A percentile compares a stretch with the other conserved stretches of the same genome.
Evolutionary conservation across 2,797 vertebrate genomes (phyloP).

Genomic region (Lepus townsendii): DNA sequence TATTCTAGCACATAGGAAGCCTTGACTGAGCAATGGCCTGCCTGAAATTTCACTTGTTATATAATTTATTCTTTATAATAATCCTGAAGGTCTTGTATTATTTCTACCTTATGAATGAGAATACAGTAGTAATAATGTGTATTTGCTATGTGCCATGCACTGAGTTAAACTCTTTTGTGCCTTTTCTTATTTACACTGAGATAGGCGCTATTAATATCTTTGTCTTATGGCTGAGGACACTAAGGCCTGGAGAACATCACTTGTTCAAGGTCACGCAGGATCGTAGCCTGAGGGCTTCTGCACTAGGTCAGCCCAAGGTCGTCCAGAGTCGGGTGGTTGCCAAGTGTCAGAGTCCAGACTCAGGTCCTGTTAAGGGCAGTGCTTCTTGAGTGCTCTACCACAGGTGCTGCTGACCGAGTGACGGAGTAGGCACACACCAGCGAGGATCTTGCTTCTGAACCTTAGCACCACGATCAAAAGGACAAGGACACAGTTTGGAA

Average conservation of each 20-base stretch:
- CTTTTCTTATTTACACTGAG: slow-evolving; percentile 22
- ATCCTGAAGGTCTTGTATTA: neutral
- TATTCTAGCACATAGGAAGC: neutral
- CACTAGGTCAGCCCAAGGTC: neutral
- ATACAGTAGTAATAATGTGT: neutral
- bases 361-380: neutral
- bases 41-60: slow-evolving; percentile 20
- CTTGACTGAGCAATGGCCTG: neutral
- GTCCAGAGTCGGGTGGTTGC: neutral
- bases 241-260: neutral
- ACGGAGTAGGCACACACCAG: neutral
- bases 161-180: neutral
- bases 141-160: neutral
- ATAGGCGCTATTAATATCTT: neutral
- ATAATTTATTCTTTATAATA: slow-evolving; percentile 26
- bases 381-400: neutral
- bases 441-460: neutral
- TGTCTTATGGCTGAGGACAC: neutral
- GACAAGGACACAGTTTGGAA: slow-evolving; percentile 8
- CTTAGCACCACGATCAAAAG: neutral
- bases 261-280: neutral
- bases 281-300: neutral
- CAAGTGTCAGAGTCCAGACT: neutral
- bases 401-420: neutral
- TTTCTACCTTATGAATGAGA: slow-evolving; percentile 47